Evolutionary conservation across 1,140 invertebrate species (phyloP), one percentile per base, ranked within the genome.

Genomic region (Pachyrhynchus sulphureomaculatus): DNA sequence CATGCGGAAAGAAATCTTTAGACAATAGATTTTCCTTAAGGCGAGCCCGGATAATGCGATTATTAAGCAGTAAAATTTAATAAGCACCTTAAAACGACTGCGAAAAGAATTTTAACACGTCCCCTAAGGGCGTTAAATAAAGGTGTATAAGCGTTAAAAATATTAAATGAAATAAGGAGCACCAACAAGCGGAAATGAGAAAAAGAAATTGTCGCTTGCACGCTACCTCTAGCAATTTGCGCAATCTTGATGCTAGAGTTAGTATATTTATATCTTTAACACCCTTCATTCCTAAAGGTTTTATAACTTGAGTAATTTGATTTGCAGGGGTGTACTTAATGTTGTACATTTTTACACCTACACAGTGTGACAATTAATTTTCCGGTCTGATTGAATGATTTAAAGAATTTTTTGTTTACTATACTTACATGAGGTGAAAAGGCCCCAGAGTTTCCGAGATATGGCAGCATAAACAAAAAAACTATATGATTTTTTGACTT

Each of bases 51-150:
- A 18, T 66, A 71, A 71, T 68, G 65, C 62, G 64, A 70, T 71
- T 70, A 71, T 70, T 66, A 69, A 70, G 66, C 66, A 65, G 53
- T 65, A 62, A 70, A 71, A 71, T 71, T 69, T 71, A 71, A 71
- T 71, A 71, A 70, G 68, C 68, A 70, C 66, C 70, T 71, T 70
- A 68, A 65, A 71, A 68, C 56, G 65, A 55, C 49, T 62, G 57
- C 32, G 49, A 62, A 65, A 63, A 64, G 65, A 68, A 69, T 65
- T 65, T 62, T 65, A 69, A 68, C 62, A 64, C 62, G 60, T 57
- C 62, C 66, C 66, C 60, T 51, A 15, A 29, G 41, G 53, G 60
- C 64, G 66, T 70, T 70, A 70, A 69, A 71, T 71, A 69, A 69
- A 71, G 70, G 70, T 71, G 70, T 70, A 62, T 62, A 69, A 71